Evolutionary conservation across 2,113 vertebrate species (phyloP), one percentile per base, ranked within the genome.

Genomic region (Anolis sagrei): DNA sequence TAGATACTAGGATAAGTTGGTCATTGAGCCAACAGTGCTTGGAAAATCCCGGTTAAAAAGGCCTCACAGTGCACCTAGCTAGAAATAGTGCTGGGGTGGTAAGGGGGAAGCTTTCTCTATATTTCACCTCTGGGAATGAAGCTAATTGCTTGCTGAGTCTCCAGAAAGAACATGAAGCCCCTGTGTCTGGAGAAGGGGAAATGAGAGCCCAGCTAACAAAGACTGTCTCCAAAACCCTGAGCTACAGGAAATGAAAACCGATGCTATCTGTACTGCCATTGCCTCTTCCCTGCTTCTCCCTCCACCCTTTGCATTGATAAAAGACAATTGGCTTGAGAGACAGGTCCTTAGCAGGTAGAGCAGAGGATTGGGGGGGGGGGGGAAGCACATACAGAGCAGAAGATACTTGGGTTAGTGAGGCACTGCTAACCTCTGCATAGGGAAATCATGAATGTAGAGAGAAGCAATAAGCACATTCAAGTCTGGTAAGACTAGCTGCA

Each of bases 141-240:
- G 58, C 39, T 74, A 54, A 48, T 44, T 73, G 78, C 68, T 44
- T 80, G 78, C 51, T 62, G 34, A n/a, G 29, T 86, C 36, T 32
- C 51, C 69, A 62, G 36, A 83, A 64, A 36, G 39, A 49, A 49
- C 64, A 69, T 69, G 44, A 77, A 54, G 44, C 13, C 54, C 34
- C 34, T 62, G n/a, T 68, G 6, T 44, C 32, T 69, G 49, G 18
- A 36, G 62, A 70, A 84, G 44, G 84, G 58, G 44, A 81, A 86
- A 86, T 74, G 32, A 49, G 54, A 29, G 39, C 39, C 64, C 8
- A 18, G 25, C 69, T 73, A 82, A 82, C 81, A 82, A 73, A 73
- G 70, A 29, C 77, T 74, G 13, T 62, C 11, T 86, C 68, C 70
- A 80, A 73, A 79, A 73, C 68, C n/a, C 84, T 21, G 19, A 79